Conservation (phyloP, 1,140 invertebrate species). For the Platyura marginata region DNA sequence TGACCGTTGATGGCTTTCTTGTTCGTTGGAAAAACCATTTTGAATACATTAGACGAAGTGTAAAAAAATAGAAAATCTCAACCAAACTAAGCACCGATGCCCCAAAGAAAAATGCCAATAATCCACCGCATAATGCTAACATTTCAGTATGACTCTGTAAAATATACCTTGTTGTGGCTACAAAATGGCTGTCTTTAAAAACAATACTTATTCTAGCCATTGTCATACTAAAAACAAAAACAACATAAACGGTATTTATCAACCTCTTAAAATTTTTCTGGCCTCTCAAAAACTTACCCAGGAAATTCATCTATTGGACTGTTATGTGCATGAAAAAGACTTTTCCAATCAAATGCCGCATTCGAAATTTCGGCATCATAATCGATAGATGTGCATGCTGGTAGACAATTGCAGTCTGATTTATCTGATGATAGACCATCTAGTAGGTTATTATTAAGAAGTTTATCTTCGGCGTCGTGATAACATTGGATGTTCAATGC, state of each 20-base stretch:
- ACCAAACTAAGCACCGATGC: slow-evolving; percentile 37
- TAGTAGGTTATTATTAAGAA: slow-evolving; percentile 16
- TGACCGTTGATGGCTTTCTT: too few relatives aligned
- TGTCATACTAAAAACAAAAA: not conserved
- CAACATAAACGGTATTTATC: too few relatives aligned
- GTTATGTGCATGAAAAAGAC: slow-evolving; percentile 8
- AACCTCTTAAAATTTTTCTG: not conserved
- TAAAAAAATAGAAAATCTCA: slow-evolving; percentile 39
- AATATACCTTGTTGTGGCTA: slow-evolving; percentile 31
- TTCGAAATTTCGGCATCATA: slow-evolving; percentile 38
- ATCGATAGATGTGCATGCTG: slow-evolving; percentile 34
- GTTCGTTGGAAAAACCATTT: too few relatives aligned
- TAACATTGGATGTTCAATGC: slow-evolving; percentile 21
- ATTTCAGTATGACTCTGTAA: slow-evolving; percentile 37
- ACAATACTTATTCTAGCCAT: slow-evolving; percentile 25
- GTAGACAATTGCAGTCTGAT: slow-evolving; percentile 33
- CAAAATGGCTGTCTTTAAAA: slow-evolving; percentile 38
- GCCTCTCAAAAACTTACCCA: not conserved
- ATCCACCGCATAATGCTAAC: slow-evolving; percentile 36
- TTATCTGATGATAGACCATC: slow-evolving; percentile 16
- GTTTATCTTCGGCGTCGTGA: slow-evolving; percentile 19
- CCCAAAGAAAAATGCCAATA: slow-evolving; percentile 37
- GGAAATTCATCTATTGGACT: not conserved
- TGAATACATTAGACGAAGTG: slow-evolving; percentile 27
- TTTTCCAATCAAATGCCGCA: slow-evolving; percentile 28